phyloP scores from a whole-genome alignment of 2,113 vertebrate genomes.

The Centropus unirufus region DNA sequence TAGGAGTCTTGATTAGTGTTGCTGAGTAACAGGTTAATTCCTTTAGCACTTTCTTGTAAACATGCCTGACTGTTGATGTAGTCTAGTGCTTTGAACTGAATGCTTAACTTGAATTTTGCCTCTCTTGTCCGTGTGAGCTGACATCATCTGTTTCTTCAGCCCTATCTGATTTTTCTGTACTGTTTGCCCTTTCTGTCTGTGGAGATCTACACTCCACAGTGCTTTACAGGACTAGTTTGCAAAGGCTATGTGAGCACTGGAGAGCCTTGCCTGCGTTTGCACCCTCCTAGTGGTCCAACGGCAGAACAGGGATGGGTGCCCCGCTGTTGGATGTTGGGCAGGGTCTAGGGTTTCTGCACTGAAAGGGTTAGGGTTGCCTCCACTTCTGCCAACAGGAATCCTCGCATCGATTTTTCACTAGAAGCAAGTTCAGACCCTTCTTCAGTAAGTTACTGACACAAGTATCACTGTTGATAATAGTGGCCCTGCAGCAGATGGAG shows the following conservation, averaged over 20 bases:
- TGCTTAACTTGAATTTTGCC: constrained; percentile 5
- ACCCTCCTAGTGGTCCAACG: background rate
- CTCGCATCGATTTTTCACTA: constrained; percentile 47
- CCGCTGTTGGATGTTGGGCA: fast-evolving
- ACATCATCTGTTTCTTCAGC: background rate
- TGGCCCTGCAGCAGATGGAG: constrained; percentile 71
- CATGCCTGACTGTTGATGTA: constrained; percentile 8
- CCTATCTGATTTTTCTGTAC: background rate
- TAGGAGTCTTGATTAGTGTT: constrained; percentile 68
- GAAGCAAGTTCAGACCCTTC: constrained; percentile 59
- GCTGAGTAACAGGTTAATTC: constrained; percentile 72
- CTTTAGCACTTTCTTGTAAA: constrained; percentile 48
- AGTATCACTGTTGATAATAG: constrained; percentile 59
- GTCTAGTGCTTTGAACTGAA: constrained; percentile 20
- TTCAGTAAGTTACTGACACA: constrained; percentile 63
- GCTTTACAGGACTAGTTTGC: background rate
- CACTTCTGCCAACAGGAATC: background rate
- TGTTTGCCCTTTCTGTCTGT: background rate
- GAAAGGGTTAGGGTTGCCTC: constrained; percentile 49
- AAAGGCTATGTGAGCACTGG: background rate
- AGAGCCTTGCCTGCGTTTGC: background rate
- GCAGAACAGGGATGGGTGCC: fast-evolving
- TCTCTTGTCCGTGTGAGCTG: background rate
- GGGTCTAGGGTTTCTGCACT: background rate
- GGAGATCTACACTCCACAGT: background rate